Conservation (phyloP, 1,140 invertebrate species). For the Myzus persicae region DNA sequence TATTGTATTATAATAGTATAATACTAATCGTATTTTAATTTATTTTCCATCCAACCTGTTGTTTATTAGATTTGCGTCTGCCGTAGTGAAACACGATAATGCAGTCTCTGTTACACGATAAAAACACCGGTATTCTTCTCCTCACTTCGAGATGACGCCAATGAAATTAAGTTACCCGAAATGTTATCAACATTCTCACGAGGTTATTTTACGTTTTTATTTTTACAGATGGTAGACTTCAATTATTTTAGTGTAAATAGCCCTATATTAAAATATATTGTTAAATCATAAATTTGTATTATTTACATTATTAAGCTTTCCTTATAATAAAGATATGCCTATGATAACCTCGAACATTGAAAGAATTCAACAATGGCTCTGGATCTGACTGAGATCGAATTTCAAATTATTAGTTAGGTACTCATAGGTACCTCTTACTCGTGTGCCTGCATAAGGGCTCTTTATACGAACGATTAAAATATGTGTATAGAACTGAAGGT, state of each 20-base stretch:
- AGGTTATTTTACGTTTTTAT: not conserved
- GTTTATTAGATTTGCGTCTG: not conserved
- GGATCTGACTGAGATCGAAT: not conserved
- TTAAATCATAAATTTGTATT: not conserved
- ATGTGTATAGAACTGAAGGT: too few relatives aligned
- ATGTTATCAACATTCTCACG: not conserved
- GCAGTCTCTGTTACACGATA: not conserved
- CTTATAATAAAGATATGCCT: not conserved
- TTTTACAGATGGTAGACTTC: not conserved
- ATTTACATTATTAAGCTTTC: not conserved
- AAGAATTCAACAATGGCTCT: not conserved
- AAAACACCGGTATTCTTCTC: not conserved
- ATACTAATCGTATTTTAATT: not conserved
- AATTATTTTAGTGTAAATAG: not conserved
- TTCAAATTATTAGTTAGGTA: not conserved
- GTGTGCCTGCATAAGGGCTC: not conserved
- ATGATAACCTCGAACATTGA: not conserved
- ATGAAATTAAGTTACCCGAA: not conserved
- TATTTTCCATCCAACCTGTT: not conserved
- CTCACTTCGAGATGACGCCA: not conserved
- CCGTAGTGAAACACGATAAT: not conserved
- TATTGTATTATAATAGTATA: too few relatives aligned
- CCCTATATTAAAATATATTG: not conserved
- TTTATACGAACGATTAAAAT: not conserved
- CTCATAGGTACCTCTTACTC: not conserved